phyloP scores from a whole-genome alignment of 2,888 invertebrate genomes.

The Metalampra italica region DNA sequence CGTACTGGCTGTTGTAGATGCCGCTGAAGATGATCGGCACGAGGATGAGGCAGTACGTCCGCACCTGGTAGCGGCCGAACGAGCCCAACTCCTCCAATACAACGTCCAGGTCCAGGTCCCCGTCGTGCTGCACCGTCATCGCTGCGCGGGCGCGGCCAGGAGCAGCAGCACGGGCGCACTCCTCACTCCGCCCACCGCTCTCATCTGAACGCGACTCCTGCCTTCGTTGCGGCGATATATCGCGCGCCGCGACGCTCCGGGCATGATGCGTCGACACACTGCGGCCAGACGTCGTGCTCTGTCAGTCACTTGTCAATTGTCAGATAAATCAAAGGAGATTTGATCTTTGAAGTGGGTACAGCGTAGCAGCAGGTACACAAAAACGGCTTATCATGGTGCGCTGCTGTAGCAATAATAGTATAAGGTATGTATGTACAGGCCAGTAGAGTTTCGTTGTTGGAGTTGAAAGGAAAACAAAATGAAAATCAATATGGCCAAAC shows the following conservation, averaged over 20 bases:
- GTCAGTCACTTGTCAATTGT: not conserved
- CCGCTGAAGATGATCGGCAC: slow-evolving; percentile 66
- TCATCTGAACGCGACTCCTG: too few relatives aligned
- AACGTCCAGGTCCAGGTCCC: slow-evolving; percentile 37
- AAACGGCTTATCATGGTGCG: too few relatives aligned
- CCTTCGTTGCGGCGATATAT: too few relatives aligned
- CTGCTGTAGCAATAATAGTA: too few relatives aligned
- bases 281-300: not conserved
- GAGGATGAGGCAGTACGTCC: slow-evolving; percentile 58
- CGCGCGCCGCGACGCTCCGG: too few relatives aligned
- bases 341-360: not conserved
- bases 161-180: not conserved
- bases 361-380: not conserved
- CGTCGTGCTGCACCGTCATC: slow-evolving; percentile 15
- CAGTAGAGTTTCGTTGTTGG: too few relatives aligned
- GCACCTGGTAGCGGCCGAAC: slow-evolving; percentile 65
- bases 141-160: not conserved
- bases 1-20: slow-evolving; percentile 64
- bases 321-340: too few relatives aligned
- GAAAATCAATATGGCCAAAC: too few relatives aligned
- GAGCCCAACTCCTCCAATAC: slow-evolving; percentile 55
- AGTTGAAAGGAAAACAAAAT: too few relatives aligned
- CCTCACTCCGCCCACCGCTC: too few relatives aligned
- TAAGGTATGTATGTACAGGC: too few relatives aligned
- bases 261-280: not conserved